Percentiles rank a stretch among this genome's conserved stretches.
Evolutionary conservation across 2,113 vertebrate species (phyloP).

Genomic region (Elachura formosa): DNA sequence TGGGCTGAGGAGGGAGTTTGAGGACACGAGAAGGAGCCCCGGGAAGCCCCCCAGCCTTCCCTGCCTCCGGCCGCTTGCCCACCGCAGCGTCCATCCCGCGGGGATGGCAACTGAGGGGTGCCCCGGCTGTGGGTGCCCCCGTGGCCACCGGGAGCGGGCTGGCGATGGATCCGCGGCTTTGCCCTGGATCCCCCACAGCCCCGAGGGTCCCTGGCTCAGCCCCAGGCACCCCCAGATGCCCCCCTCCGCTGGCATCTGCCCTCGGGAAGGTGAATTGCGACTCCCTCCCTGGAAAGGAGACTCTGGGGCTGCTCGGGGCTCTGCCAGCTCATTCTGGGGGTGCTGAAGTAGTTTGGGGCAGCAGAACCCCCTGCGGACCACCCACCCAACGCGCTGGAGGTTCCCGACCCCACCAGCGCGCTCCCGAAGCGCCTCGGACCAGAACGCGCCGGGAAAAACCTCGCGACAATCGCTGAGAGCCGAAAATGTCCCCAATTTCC

Average conservation of each 20-base stretch:
- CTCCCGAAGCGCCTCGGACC: neutral
- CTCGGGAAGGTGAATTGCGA: neutral
- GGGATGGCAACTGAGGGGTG: neutral
- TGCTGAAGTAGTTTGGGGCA: neutral
- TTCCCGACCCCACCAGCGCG: accelerated
- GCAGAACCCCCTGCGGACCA: neutral
- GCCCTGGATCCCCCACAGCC: neutral
- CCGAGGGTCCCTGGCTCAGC: accelerated
- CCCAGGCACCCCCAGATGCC: neutral
- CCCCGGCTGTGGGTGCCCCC: neutral
- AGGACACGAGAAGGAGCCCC: neutral
- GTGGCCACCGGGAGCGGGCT: neutral
- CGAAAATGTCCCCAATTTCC: neutral
- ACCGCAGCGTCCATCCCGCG: accelerated
- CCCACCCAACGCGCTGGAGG: neutral
- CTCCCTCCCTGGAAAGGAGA: neutral
- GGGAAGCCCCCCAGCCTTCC: neutral
- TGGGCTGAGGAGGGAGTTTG: neutral
- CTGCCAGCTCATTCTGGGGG: neutral
- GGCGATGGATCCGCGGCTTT: neutral
- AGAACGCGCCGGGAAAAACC: neutral
- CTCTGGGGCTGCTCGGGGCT: neutral
- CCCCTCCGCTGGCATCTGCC: neutral
- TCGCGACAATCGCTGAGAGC: neutral
- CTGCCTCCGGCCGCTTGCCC: neutral